Conservation (phyloP, 2,888 invertebrate species). For the Amorpha juglandis region DNA sequence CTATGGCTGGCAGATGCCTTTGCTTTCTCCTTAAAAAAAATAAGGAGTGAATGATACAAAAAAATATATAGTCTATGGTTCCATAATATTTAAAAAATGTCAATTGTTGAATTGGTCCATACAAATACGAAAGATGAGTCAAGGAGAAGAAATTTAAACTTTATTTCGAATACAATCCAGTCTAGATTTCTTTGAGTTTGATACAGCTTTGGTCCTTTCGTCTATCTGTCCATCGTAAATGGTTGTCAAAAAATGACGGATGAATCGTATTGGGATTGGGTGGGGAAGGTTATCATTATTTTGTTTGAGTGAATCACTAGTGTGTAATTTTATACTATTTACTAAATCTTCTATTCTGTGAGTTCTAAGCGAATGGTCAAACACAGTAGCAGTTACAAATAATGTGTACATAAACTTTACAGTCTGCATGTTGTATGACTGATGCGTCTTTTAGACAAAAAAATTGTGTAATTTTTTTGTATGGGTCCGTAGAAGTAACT, state of each 20-base stretch:
- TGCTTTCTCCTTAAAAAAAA: too few species aligned
- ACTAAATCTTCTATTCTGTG: conserved; percentile 36
- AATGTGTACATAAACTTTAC: conserved; percentile 27
- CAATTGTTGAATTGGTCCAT: neutral
- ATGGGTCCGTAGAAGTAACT: conserved; percentile 49
- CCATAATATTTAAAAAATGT: too few species aligned
- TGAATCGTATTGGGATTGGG: conserved; percentile 48
- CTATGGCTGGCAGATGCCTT: too few species aligned
- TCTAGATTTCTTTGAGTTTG: neutral
- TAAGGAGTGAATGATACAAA: too few species aligned
- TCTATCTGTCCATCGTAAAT: conserved; percentile 23
- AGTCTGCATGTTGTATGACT: conserved; percentile 41
- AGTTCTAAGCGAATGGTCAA: conserved; percentile 22
- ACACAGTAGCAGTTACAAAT: conserved; percentile 23
- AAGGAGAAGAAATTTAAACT: neutral
- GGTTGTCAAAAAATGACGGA: conserved; percentile 39
- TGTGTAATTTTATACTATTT: conserved; percentile 50
- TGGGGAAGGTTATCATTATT: conserved; percentile 53
- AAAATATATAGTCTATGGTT: too few species aligned
- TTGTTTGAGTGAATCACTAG: conserved; percentile 65
- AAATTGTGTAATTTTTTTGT: conserved; percentile 42
- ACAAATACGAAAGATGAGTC: neutral
- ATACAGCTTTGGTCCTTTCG: conserved; percentile 11
- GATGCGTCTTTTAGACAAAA: conserved; percentile 42
- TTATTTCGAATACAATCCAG: neutral